Evolutionary conservation across 2,888 invertebrate genomes (phyloP).

Genomic region (Drosophila emarginata): DNA sequence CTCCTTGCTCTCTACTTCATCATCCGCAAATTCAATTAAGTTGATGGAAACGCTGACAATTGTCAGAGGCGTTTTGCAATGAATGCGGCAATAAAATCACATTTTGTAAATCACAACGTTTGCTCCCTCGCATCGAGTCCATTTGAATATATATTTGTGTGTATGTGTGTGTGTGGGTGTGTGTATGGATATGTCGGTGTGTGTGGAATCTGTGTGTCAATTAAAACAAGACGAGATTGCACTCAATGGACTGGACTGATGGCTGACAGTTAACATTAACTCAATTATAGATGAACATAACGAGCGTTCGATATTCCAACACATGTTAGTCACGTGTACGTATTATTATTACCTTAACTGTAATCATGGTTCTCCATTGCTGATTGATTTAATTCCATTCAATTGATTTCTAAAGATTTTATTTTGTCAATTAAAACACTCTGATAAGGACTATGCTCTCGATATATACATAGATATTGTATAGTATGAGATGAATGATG

Average conservation of each 20-base stretch:
- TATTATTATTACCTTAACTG: conserved; percentile 27
- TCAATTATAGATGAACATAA: conserved; percentile 46
- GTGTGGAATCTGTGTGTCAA: conserved; percentile 51
- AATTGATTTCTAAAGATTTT: conserved; percentile 50
- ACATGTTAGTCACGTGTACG: conserved; percentile 41
- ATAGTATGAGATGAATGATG: conserved; percentile 2
- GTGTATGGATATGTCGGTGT: no score
- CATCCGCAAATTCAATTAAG: conserved; percentile 63
- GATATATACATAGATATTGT: background rate
- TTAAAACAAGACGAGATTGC: conserved; percentile 38
- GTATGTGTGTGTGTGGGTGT: conserved; percentile 52
- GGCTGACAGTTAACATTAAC: conserved; percentile 19
- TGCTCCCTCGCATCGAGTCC: conserved; percentile 22
- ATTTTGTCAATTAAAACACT: conserved; percentile 25
- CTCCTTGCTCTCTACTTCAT: conserved; percentile 2
- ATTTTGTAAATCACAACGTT: conserved; percentile 45
- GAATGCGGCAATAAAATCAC: conserved; percentile 42
- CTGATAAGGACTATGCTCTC: background rate
- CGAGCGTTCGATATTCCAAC: conserved; percentile 38
- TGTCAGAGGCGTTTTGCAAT: conserved; percentile 38
- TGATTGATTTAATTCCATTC: conserved; percentile 64
- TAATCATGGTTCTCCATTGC: conserved; percentile 17
- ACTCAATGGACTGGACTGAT: background rate
- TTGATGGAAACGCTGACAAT: conserved; percentile 67
- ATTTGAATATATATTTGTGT: conserved; percentile 49